A percentile compares a stretch with the other conserved stretches of the same genome.
phyloP scores from a whole-genome alignment of 1,140 invertebrate genomes.

The Ericerus pela region DNA sequence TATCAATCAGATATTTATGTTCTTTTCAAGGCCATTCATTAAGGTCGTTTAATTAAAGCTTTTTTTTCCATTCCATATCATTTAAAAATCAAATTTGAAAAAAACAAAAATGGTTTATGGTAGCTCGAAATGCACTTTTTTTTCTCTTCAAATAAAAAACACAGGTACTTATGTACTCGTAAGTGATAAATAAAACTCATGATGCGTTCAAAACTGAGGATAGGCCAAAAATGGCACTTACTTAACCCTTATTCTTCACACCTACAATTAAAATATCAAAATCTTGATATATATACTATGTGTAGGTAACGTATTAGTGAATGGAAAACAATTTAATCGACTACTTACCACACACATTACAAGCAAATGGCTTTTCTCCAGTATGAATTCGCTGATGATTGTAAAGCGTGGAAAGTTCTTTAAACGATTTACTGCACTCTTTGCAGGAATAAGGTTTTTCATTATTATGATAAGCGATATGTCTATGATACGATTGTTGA shows the following conservation, averaged over 20 bases:
- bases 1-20: no score
- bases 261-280: constrained; percentile 10
- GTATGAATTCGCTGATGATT: constrained; percentile 78
- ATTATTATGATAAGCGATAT: constrained; percentile 56
- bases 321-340: constrained; percentile 13
- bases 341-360: constrained; percentile 67
- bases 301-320: constrained; percentile 3
- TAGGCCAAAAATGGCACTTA: constrained; percentile 23
- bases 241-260: constrained; percentile 19
- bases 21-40: no score
- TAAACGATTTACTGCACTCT: constrained; percentile 67
- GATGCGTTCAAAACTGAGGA: not conserved
- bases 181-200: not conserved
- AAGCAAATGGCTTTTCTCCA: constrained; percentile 80
- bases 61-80: no score
- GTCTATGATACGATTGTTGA: constrained; percentile 82
- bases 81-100: no score
- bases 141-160: not conserved
- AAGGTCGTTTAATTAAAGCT: no score
- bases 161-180: not conserved
- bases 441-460: constrained; percentile 66
- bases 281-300: not conserved
- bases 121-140: no score
- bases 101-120: no score
- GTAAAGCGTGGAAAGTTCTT: constrained; percentile 74